A percentile compares a stretch with the other conserved stretches of the same genome.
Conservation (phyloP, 2,113 vertebrate genomes). For the Oncorhynchus clarkii region DNA sequence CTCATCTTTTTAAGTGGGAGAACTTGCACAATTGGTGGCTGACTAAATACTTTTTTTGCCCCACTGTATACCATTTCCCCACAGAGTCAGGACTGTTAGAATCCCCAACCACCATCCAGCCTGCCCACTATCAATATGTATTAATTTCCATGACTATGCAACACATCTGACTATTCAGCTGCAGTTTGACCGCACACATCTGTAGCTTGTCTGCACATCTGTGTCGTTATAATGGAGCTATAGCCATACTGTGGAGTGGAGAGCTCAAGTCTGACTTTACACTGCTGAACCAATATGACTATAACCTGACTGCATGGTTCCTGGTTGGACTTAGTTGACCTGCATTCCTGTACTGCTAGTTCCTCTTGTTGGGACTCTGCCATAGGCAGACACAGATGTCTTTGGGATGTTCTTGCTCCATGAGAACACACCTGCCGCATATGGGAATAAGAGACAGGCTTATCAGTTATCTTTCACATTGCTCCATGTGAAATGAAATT, state of each 20-base stretch:
- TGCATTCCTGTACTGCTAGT: constrained; percentile 26
- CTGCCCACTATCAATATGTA: neutral
- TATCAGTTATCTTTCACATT: constrained; percentile 14
- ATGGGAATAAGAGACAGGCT: constrained; percentile 19
- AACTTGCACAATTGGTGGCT: too few relatives aligned
- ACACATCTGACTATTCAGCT: neutral
- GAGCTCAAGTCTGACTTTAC: neutral
- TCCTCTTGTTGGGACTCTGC: constrained; percentile 20
- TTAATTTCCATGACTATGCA: neutral
- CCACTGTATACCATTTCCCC: neutral
- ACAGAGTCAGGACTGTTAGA: neutral
- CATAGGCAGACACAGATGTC: constrained; percentile 30
- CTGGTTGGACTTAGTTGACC: constrained; percentile 15
- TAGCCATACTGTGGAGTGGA: neutral
- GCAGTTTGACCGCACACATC: neutral
- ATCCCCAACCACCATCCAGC: neutral
- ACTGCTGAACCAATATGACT: neutral
- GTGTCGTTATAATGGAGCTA: neutral
- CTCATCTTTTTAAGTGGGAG: too few relatives aligned
- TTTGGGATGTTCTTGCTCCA: constrained; percentile 15
- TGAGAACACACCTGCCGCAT: constrained; percentile 44
- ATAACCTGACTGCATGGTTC: constrained; percentile 14
- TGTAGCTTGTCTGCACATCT: neutral
- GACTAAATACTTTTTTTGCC: too few relatives aligned
- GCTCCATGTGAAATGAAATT: constrained; percentile 25